These are phyloP conservation scores for Malurus splendens DNA, from an alignment of 2,797 vertebrate species.

Conservation along the genomic window DNA sequence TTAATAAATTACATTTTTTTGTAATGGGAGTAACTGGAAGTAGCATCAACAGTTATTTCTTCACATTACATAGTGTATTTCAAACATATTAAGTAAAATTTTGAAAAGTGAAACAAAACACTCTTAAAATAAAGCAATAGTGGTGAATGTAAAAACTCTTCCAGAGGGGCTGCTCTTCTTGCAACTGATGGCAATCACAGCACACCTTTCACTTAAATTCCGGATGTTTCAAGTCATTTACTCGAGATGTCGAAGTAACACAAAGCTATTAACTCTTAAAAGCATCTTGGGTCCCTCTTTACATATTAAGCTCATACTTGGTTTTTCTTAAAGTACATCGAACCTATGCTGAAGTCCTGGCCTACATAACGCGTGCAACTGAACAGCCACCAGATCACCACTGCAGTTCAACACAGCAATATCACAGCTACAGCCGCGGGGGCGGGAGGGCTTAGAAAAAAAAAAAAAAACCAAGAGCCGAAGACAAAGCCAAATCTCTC, in stretches of 20 bases:
- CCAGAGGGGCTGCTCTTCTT: background rate
- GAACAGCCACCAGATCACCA: background rate
- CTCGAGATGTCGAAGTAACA: fast-evolving
- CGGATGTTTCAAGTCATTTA: fast-evolving
- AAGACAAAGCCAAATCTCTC: background rate
- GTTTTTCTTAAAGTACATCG: fast-evolving
- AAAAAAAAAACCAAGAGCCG: fast-evolving
- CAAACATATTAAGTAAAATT: fast-evolving
- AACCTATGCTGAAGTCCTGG: fast-evolving
- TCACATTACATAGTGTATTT: fast-evolving
- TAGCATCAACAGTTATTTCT: background rate
- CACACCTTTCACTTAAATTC: background rate
- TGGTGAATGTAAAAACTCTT: fast-evolving
- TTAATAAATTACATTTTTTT: fast-evolving
- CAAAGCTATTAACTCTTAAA: background rate
- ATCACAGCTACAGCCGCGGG: no score
- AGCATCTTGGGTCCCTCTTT: fast-evolving
- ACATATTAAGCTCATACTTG: background rate
- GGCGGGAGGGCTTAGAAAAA: background rate
- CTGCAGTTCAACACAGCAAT: background rate
- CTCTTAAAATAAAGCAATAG: fast-evolving
- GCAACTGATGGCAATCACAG: fast-evolving
- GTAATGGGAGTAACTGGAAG: fast-evolving
- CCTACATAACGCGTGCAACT: background rate
- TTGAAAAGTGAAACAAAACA: fast-evolving